Percentiles rank a stretch among this genome's conserved stretches.
These are phyloP conservation scores for Apotomis capreana DNA, from an alignment of 2,888 invertebrate genomes.

Conservation along the genomic window DNA sequence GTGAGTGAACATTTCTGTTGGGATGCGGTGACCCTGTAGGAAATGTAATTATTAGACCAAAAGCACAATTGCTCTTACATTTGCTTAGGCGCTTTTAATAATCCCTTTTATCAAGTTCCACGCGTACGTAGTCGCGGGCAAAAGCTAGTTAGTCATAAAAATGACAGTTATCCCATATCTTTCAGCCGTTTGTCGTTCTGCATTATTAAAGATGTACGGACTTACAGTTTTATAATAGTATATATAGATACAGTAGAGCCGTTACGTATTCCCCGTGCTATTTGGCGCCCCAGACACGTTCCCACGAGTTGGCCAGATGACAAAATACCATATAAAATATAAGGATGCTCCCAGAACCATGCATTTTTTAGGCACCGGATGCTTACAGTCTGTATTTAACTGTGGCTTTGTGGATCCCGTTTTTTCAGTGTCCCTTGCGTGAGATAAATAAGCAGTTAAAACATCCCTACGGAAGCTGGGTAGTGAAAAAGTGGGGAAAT, in stretches of 20 bases:
- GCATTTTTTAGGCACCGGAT: slow-evolving; percentile 15
- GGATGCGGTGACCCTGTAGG: too few relatives aligned
- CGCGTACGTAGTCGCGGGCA: too few relatives aligned
- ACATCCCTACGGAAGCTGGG: too few relatives aligned
- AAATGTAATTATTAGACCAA: too few relatives aligned
- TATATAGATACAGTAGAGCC: neutral
- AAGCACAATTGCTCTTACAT: too few relatives aligned
- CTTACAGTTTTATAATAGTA: slow-evolving; percentile 13
- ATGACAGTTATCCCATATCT: too few relatives aligned
- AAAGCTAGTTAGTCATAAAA: too few relatives aligned
- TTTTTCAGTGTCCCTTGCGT: slow-evolving; percentile 1
- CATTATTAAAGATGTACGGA: neutral
- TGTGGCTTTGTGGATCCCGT: neutral
- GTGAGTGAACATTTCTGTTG: too few relatives aligned
- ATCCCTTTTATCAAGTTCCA: too few relatives aligned
- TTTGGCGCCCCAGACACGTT: neutral
- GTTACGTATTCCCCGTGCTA: slow-evolving; percentile 11
- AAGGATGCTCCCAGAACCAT: slow-evolving; percentile 1
- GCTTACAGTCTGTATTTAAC: slow-evolving; percentile 1
- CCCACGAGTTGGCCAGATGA: slow-evolving; percentile 13
- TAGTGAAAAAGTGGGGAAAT: too few relatives aligned
- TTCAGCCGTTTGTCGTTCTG: neutral
- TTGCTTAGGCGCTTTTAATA: too few relatives aligned
- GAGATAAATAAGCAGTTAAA: neutral
- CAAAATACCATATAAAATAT: slow-evolving; percentile 32